Base-by-base conservation (phyloP, 2,797 vertebrate genomes). In the Thunnus albacares region DNA sequence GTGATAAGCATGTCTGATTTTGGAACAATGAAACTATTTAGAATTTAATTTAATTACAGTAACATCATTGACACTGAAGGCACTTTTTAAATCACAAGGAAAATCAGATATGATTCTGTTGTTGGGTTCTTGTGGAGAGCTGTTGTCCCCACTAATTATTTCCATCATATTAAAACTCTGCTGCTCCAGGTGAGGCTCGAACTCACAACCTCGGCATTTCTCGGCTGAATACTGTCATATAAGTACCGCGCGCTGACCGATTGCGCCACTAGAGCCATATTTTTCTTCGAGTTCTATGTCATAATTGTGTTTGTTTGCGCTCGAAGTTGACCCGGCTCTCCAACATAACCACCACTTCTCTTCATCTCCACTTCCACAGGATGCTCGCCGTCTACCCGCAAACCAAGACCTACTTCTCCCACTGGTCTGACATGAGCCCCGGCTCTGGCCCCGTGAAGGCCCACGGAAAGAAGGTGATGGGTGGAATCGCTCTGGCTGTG, bases 331-430 rank as follows among this genome's bases (percentile, higher is more conserved):
- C 24, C 24, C 24, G 24, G 24, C 1, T 24, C 24, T 24, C 24
- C 24, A 24, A 24, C 24, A 24, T 24, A 24, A 24, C 1, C 24
- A 24, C 24, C 24, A 24, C 24, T 24, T 24, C 24, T 24, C 24
- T 24, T 24, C 24, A 24, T 24, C 24, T 24, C 24, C 24, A 24
- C 24, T 15, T 17, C 2, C 28, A 0, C 80, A 96, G 96, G 90
- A 91, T 96, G 95, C 79, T 97, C 49, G 1, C 0, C 0, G 94
- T 94, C 59, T 96, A 95, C 33, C 96, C 96, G 0, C 94, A 96
- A 71, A 96, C 95, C 86, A 97, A 96, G 85, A 95, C 89, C 86
- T 96, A 97, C 92, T 97, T 97, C 88, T 13, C 93, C 78, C 95
- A 96, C 82, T 97, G 96, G 93, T 4, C 81, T 1, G 94, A 95